Evolutionary conservation across 2,797 vertebrate species (phyloP).

Genomic region (Crypturellus tataupa): DNA sequence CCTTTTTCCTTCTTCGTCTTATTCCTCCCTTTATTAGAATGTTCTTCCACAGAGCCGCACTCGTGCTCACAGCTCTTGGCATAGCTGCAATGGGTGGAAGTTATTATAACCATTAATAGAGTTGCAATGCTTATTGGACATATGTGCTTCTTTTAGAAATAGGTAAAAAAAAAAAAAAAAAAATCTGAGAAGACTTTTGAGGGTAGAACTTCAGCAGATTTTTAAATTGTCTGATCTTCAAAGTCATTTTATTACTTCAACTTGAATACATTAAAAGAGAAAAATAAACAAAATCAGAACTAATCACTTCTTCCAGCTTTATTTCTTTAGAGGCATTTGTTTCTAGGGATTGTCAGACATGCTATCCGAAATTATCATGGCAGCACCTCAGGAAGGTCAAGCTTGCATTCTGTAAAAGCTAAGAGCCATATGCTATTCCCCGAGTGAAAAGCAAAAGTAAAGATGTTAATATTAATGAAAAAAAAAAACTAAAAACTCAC

Average conservation of each 20-base stretch:
- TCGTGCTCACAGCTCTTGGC: not conserved
- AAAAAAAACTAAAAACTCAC: slow-evolving; percentile 84
- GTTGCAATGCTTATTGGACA: not conserved
- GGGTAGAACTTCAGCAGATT: not conserved
- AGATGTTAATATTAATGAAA: slow-evolving; percentile 63
- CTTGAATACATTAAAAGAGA: not conserved
- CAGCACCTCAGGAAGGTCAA: not conserved
- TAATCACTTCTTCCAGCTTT: not conserved
- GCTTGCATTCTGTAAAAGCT: not conserved
- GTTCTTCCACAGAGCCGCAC: not conserved
- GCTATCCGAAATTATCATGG: not conserved
- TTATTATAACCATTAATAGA: not conserved
- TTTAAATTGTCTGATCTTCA: not conserved
- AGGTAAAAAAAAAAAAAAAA: not conserved
- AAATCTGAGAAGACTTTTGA: not conserved
- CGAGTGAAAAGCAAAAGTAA: slow-evolving; percentile 17
- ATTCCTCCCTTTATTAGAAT: not conserved
- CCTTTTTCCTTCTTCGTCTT: not conserved
- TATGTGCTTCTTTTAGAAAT: not conserved
- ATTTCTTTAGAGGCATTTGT: not conserved
- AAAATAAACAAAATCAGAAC: not conserved
- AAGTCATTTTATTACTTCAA: not conserved
- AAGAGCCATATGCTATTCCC: slow-evolving; percentile 16
- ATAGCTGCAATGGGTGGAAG: not conserved
- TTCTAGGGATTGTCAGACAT: not conserved